phyloP scores from a whole-genome alignment of 1,140 invertebrate genomes.

The Chironomus striatipennis region DNA sequence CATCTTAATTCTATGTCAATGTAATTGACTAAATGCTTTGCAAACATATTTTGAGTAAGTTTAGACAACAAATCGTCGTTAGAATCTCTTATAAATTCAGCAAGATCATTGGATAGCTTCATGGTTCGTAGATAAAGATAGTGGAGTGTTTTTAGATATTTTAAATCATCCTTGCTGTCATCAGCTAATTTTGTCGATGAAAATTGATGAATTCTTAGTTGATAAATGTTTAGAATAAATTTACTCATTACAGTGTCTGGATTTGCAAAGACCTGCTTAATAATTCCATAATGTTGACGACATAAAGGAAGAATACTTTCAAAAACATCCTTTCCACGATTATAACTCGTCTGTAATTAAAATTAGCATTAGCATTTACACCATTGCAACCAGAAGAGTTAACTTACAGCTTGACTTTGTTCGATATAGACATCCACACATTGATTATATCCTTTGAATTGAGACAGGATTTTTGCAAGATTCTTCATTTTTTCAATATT shows the following conservation, averaged over 20 bases:
- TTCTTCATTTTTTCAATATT: slow-evolving; percentile 88
- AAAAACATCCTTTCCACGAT: slow-evolving; percentile 76
- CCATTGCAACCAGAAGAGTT: not conserved
- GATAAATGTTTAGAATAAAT: slow-evolving; percentile 94
- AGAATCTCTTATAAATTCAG: slow-evolving; percentile 65
- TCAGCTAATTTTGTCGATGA: slow-evolving; percentile 70
- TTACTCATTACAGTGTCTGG: slow-evolving; percentile 97
- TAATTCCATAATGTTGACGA: slow-evolving; percentile 77
- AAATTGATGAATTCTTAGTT: slow-evolving; percentile 82
- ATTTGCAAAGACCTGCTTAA: slow-evolving; percentile 91
- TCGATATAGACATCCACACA: slow-evolving; percentile 97
- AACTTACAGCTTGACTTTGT: slow-evolving; percentile 79
- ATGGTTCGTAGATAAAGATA: slow-evolving; percentile 80
- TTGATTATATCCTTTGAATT: slow-evolving; percentile 94
- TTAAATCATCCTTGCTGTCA: slow-evolving; percentile 66
- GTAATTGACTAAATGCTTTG: slow-evolving; percentile 68
- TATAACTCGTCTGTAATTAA: not conserved
- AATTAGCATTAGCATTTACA: not conserved
- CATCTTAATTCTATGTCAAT: slow-evolving; percentile 62
- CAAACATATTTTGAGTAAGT: slow-evolving; percentile 75
- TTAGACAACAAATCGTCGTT: slow-evolving; percentile 74
- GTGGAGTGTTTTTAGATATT: slow-evolving; percentile 80
- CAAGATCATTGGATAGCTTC: slow-evolving; percentile 63
- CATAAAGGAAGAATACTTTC: slow-evolving; percentile 84
- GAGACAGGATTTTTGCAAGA: slow-evolving; percentile 80